A percentile compares a stretch with the other conserved stretches of the same genome.
Evolutionary conservation across 1,140 invertebrate genomes (phyloP).

Genomic region (Teleogryllus occipitalis): DNA sequence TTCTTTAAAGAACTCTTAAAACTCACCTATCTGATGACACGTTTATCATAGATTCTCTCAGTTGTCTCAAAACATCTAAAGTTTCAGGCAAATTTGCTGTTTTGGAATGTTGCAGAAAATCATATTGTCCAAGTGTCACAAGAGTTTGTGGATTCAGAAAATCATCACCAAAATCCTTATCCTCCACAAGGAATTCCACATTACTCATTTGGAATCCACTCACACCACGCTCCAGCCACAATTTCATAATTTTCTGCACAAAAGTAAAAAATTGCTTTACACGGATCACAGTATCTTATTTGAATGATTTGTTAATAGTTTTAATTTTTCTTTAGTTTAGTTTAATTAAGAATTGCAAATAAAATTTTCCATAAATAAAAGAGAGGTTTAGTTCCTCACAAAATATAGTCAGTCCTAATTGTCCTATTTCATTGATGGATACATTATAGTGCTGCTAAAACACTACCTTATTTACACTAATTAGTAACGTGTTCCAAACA

Average conservation of each 20-base stretch:
- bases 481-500: too few species aligned
- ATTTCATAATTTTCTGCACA: conserved; percentile 48
- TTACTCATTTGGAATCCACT: conserved; percentile 64
- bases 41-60: conserved; percentile 45
- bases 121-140: conserved; percentile 40
- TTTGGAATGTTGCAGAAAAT: conserved; percentile 14
- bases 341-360: neutral
- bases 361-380: neutral
- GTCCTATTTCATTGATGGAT: too few species aligned
- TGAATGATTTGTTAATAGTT: neutral
- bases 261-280: conserved; percentile 22
- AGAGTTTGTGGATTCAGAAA: conserved; percentile 27
- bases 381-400: too few species aligned
- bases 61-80: conserved; percentile 46
- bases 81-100: conserved; percentile 29
- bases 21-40: neutral
- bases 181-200: conserved; percentile 53
- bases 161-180: conserved; percentile 40
- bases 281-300: neutral
- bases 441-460: too few species aligned
- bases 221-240: conserved; percentile 61
- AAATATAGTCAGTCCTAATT: too few species aligned
- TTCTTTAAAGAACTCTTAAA: neutral
- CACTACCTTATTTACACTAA: too few species aligned
- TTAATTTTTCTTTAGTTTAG: neutral